These are phyloP conservation scores for Trichopria drosophilae DNA, from an alignment of 2,888 invertebrate species.

Conservation along the genomic window DNA sequence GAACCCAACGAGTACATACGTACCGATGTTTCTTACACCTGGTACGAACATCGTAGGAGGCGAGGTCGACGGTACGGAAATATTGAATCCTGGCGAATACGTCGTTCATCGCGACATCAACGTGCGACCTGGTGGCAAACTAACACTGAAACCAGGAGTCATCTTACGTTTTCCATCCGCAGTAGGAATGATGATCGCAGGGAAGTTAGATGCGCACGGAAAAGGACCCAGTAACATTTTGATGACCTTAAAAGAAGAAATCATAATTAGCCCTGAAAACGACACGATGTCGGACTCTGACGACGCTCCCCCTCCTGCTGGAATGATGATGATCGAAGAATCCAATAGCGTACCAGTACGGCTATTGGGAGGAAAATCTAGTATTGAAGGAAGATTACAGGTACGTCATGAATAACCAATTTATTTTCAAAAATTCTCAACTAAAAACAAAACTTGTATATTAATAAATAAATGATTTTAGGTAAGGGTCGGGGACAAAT, in stretches of 20 bases:
- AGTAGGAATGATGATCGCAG: conserved; percentile 96
- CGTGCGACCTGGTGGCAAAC: conserved; percentile 87
- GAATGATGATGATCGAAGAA: conserved; percentile 62
- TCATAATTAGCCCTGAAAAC: conserved; percentile 66
- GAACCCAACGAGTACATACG: conserved; percentile 74
- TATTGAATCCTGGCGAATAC: conserved; percentile 81
- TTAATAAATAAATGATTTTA: conserved; percentile 44
- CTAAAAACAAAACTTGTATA: not conserved
- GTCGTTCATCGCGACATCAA: conserved; percentile 92
- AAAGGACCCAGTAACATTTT: conserved; percentile 77
- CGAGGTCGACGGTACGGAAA: conserved; percentile 89
- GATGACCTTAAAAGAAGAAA: conserved; percentile 78
- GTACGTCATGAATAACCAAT: conserved; percentile 43
- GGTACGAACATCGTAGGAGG: conserved; percentile 80
- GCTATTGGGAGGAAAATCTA: conserved; percentile 78
- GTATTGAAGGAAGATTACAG: conserved; percentile 85
- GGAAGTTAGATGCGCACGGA: conserved; percentile 82
- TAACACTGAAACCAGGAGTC: conserved; percentile 86
- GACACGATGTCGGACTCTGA: conserved; percentile 65
- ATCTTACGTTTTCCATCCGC: conserved; percentile 87
- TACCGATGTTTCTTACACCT: conserved; percentile 75
- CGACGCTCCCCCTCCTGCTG: conserved; percentile 64
- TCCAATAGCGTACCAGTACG: conserved; percentile 73
- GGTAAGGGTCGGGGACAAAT: conserved; percentile 79
- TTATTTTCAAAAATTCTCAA: not conserved